phyloP scores from a whole-genome alignment of 2,113 vertebrate species.

The Clarias batrachus region DNA sequence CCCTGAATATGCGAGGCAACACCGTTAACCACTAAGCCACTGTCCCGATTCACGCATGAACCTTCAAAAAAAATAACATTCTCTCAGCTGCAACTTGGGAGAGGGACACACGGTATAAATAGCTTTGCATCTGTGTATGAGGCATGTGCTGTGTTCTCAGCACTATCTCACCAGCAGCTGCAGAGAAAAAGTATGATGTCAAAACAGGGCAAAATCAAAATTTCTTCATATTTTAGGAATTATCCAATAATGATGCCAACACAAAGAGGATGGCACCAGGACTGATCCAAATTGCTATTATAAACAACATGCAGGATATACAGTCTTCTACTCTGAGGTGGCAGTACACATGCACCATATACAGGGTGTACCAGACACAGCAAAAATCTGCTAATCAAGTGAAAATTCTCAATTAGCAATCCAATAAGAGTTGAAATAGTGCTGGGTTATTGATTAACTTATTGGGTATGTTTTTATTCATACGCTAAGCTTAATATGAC shows the following conservation, averaged over 20 bases:
- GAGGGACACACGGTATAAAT: not conserved
- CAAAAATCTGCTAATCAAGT: not conserved
- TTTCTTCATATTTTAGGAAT: not conserved
- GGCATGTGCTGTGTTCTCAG: not conserved
- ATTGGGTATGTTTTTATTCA: too few relatives aligned
- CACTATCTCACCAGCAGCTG: not conserved
- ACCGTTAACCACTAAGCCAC: too few relatives aligned
- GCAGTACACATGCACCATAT: not conserved
- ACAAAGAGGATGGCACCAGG: not conserved
- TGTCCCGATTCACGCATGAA: not conserved
- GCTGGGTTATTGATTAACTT: too few relatives aligned
- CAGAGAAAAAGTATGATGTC: not conserved
- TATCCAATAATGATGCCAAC: not conserved
- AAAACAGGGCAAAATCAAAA: not conserved
- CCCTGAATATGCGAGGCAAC: too few relatives aligned
- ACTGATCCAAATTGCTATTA: not conserved
- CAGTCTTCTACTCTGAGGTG: not conserved
- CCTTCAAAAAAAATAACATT: not conserved
- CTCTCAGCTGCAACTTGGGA: not conserved
- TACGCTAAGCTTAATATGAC: too few relatives aligned
- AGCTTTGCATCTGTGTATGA: not conserved
- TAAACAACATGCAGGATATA: not conserved
- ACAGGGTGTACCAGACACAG: not conserved
- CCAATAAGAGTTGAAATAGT: too few relatives aligned
- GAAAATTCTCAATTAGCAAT: too few relatives aligned